Evolutionary conservation across 1,140 invertebrate genomes (phyloP).

Genomic region (Adelges cooleyi): DNA sequence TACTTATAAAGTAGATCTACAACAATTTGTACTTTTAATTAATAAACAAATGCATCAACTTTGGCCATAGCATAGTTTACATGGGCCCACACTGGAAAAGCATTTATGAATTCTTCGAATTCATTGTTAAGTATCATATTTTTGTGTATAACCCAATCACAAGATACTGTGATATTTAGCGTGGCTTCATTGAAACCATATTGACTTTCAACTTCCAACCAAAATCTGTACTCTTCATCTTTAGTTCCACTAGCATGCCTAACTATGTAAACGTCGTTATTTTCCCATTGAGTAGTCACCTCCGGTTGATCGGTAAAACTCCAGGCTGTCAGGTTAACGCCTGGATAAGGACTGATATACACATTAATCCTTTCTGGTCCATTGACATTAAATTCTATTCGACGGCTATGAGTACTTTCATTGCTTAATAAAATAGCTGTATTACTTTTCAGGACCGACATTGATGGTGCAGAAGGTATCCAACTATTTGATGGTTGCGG

Average conservation of each 20-base stretch:
- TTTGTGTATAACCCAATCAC: not conserved
- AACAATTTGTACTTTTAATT: too few species aligned
- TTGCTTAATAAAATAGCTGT: not conserved
- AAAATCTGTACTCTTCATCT: not conserved
- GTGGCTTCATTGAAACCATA: not conserved
- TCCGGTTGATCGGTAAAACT: not conserved
- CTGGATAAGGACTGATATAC: conserved; percentile 3
- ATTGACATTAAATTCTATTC: conserved; percentile 2
- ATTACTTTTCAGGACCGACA: too few species aligned
- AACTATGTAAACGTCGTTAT: not conserved
- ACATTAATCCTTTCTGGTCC: conserved; percentile 4
- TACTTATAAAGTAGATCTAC: too few species aligned
- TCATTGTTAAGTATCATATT: not conserved
- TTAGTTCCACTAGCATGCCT: not conserved
- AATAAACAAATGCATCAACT: conserved; percentile 1
- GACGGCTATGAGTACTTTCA: not conserved
- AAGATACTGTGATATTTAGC: not conserved
- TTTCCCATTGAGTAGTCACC: not conserved
- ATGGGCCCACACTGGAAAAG: not conserved
- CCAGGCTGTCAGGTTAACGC: not conserved
- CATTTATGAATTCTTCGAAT: not conserved
- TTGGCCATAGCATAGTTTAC: not conserved
- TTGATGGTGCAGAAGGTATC: not conserved
- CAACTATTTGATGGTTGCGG: not conserved
- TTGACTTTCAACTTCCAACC: not conserved